Conservation (phyloP, 1,140 invertebrate genomes). For the Trichonephila clavata region DNA sequence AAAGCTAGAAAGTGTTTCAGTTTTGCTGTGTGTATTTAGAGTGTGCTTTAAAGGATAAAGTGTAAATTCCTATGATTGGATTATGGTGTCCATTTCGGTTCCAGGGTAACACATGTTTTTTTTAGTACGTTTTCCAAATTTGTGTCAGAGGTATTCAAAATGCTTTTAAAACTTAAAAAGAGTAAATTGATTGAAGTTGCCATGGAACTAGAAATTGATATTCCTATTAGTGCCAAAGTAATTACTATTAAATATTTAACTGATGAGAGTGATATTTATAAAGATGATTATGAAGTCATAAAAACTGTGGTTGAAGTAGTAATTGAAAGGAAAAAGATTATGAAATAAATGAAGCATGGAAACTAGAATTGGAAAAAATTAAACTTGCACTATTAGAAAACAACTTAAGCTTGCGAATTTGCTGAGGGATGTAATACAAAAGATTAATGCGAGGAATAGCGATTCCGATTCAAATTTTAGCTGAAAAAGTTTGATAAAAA, state of each 20-base stretch:
- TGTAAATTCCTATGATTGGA: too few species aligned
- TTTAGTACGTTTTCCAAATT: neutral
- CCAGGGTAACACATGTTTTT: too few species aligned
- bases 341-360: neutral
- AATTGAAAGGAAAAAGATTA: neutral
- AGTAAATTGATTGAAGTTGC: too few species aligned
- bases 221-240: neutral
- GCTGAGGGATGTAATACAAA: neutral
- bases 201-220: neutral
- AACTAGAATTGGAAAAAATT: neutral
- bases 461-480: neutral
- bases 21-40: too few species aligned
- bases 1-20: too few species aligned
- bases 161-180: neutral
- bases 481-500: conserved; percentile 10
- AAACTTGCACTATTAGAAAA: neutral
- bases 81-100: too few species aligned
- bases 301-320: neutral
- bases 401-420: neutral
- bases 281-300: neutral
- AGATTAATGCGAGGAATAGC: neutral
- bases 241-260: neutral
- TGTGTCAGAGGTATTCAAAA: neutral
- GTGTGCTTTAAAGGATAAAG: too few species aligned
- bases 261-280: too few species aligned